Evolutionary conservation across 2,888 invertebrate genomes (phyloP), one percentile per base, ranked within the genome.

Genomic region (Apamea monoglypha): DNA sequence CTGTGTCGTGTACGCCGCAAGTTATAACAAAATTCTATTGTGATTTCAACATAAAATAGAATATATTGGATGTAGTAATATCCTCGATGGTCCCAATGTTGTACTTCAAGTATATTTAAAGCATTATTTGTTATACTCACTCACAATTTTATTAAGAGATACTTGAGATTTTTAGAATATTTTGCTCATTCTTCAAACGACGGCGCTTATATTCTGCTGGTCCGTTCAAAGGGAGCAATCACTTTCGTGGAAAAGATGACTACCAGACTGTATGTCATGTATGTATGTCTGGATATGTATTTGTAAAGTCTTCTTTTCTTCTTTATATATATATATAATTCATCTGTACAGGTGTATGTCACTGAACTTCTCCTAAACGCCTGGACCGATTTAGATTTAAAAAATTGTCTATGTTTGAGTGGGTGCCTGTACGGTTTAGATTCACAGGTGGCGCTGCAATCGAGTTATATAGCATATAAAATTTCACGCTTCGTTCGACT

Each of bases 51-150:
- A 74, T 84, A 71, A 80, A 80, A 77, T 84, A 72, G 70, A 87
- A 87, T 71, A 82, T 88, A 82, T 80, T 85, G 72, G 78, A 74
- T 61, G 56, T 56, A 75, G 82, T 76, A 87, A 87, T 83, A 85
- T 74, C 32, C n/a, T 56, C 18, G 82, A 77, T 87, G 75, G 66
- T 77, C 78, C 71, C 85, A 88, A 85, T 85, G 71, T 80, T 80
- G 53, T 70, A 64, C 73, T 80, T 56, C 14, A 21, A 75, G 74
- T 68, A 87, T 80, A 76, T 87, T 78, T 44, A 69, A 78, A 80
- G 59, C 40, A 64, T 84, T 74, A 83, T 84, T 75, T 86, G 64
- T 74, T 74, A 64, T 44, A 71, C 18, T 70, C 44, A 40, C 21
- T 44, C 72, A 61, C 72, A 75, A 78, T 78, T 47, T 76, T 83